Base-by-base conservation (phyloP, 2,797 vertebrate genomes). In the Acipenser ruthenus region DNA sequence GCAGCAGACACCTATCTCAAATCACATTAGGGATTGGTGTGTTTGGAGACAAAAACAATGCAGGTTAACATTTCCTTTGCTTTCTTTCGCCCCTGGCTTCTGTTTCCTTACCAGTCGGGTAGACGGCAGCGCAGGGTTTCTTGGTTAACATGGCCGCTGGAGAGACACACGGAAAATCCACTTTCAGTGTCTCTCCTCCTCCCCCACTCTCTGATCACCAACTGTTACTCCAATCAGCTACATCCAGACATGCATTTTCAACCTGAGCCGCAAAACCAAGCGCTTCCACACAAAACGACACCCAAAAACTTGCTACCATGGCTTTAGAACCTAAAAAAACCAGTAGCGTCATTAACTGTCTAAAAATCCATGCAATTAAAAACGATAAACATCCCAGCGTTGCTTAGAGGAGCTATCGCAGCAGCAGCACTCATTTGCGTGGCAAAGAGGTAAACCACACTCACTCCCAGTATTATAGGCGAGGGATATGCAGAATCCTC, bases 61-160 rank as follows among this genome's bases (percentile, higher is more conserved):
- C 37, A 56, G 23, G 9, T 49, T 58, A 55, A 65, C 37, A 37
- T 13, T 60, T 49, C 1, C 55, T 58, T 7, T 58, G 55, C 55
- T 2, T 13, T 15, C 12, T 58, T 37, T n/a, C 7, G 69, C 70
- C 51, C 58, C 62, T 10, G 53, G 53, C 62, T 72, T 76, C 66
- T 73, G 77, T 15, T 62, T 77, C 67, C 88, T 89, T 86, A 89
- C 88, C 88, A 73, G 81, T 79, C 49, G 87, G 85, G 79, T 83
- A 79, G 69, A 84, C 83, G 67, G 83, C 82, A 78, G 88, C 77
- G 68, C 80, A 83, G 82, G 90, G 82, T 79, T 91, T 92, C 89
- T 89, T 90, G 82, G 89, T 86, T 90, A 93, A 93, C 91, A 93
- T 93, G 91, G 91, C 91, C 91, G 91, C 90, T 90, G 85, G 80